Evolutionary conservation across 2,888 invertebrate species (phyloP).

Genomic region (Synanthedon myopaeformis): DNA sequence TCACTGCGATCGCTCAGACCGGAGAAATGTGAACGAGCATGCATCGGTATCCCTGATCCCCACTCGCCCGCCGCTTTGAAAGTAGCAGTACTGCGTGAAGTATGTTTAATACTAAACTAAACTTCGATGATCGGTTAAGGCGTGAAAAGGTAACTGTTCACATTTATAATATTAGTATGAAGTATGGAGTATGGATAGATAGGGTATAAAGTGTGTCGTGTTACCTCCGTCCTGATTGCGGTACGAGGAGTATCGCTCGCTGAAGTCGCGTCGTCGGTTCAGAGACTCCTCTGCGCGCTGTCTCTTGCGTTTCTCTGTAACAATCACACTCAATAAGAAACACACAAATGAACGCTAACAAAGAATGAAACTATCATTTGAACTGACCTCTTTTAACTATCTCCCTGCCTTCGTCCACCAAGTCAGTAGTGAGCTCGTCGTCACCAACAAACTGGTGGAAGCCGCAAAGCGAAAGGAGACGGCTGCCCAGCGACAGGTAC

Average conservation of each 20-base stretch:
- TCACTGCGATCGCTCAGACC: too few relatives aligned
- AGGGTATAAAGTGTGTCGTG: conserved; percentile 20
- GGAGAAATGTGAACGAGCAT: too few relatives aligned
- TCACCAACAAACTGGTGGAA: conserved; percentile 98
- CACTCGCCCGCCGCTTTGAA: too few relatives aligned
- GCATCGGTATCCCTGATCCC: too few relatives aligned
- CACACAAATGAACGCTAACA: not conserved
- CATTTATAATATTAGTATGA: too few relatives aligned
- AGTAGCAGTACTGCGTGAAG: too few relatives aligned
- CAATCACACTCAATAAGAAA: not conserved
- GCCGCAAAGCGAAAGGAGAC: conserved; percentile 89
- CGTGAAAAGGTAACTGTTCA: too few relatives aligned
- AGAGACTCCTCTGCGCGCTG: conserved; percentile 85
- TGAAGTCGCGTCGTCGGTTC: conserved; percentile 79
- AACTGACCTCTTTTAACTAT: conserved; percentile 85
- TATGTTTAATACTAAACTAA: too few relatives aligned
- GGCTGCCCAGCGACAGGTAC: conserved; percentile 92
- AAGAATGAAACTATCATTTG: not conserved
- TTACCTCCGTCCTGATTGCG: conserved; percentile 68
- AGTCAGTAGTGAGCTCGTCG: conserved; percentile 92
- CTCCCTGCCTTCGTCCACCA: conserved; percentile 94
- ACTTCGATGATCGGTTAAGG: too few relatives aligned
- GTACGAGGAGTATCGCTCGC: conserved; percentile 72
- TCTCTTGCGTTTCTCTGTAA: conserved; percentile 80
- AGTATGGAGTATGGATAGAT: too few relatives aligned